Percentiles rank a stretch among this genome's conserved stretches.
phyloP scores from a whole-genome alignment of 2,888 invertebrate genomes.

The Orgyia antiqua region DNA sequence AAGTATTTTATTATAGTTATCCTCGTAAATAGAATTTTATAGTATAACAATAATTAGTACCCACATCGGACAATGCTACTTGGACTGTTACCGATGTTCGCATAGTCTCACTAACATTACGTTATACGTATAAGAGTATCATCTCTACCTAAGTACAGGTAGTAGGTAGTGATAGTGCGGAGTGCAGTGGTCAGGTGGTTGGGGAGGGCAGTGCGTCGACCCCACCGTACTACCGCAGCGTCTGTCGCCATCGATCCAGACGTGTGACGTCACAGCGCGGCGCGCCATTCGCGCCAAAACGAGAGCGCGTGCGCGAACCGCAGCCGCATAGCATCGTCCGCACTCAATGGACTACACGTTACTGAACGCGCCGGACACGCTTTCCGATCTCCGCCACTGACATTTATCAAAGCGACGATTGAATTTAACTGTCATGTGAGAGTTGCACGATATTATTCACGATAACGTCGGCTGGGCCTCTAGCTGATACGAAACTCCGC shows the following conservation, averaged over 20 bases:
- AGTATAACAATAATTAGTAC: conserved; percentile 10
- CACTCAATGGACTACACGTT: conserved; percentile 70
- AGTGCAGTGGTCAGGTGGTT: conserved; percentile 67
- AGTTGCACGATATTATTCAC: conserved; percentile 31
- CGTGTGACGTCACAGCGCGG: conserved; percentile 75
- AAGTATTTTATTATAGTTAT: neutral
- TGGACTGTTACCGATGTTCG: no score
- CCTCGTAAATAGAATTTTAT: neutral
- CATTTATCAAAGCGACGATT: conserved; percentile 51
- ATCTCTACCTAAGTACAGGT: no score
- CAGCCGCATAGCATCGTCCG: conserved; percentile 67
- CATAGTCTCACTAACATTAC: conserved; percentile 62
- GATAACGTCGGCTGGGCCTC: conserved; percentile 32
- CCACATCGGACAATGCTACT: no score
- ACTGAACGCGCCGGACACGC: conserved; percentile 65
- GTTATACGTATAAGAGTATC: no score
- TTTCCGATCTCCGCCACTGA: conserved; percentile 52
- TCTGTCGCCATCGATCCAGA: conserved; percentile 78
- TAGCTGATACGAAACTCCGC: conserved; percentile 34
- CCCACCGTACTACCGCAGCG: conserved; percentile 77
- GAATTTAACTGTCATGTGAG: conserved; percentile 57
- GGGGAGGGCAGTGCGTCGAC: conserved; percentile 65
- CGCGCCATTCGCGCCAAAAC: conserved; percentile 77
- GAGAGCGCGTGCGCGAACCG: conserved; percentile 64
- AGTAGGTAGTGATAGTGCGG: conserved; percentile 63